Percentiles rank a stretch among this genome's conserved stretches.
These are phyloP conservation scores for Pectinophora gossypiella DNA, from an alignment of 1,140 invertebrate species.

Conservation along the genomic window DNA sequence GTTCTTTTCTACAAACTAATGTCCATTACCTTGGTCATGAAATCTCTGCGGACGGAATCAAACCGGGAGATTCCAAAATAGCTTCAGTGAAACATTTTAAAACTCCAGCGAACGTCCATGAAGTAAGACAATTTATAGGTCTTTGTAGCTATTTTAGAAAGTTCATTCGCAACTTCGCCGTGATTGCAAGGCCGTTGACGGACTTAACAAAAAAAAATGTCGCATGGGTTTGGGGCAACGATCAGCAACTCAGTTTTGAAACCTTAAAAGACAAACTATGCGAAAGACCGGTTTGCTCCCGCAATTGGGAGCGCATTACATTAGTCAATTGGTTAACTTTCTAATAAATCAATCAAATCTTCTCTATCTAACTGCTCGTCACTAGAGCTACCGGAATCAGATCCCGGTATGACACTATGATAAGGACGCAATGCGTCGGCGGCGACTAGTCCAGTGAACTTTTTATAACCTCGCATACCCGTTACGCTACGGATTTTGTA, in stretches of 20 bases:
- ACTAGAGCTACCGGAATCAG: neutral
- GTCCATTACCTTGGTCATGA: constrained; percentile 31
- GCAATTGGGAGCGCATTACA: constrained; percentile 5
- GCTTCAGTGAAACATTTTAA: constrained; percentile 12
- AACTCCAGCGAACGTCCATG: constrained; percentile 11
- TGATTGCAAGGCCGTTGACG: constrained; percentile 14
- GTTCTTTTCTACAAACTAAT: constrained; percentile 11
- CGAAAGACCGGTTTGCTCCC: constrained; percentile 10
- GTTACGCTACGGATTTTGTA: constrained; percentile 7
- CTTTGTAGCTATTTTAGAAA: constrained; percentile 18
- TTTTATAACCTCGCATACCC: constrained; percentile 8
- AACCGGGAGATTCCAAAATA: constrained; percentile 21
- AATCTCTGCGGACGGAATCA: constrained; percentile 8
- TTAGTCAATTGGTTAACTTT: constrained; percentile 1
- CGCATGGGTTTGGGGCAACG: neutral
- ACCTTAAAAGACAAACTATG: too few species aligned
- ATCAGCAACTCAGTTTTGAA: neutral
- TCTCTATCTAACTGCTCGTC: constrained; percentile 2
- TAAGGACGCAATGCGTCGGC: neutral
- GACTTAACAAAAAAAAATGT: constrained; percentile 10
- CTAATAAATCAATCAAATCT: constrained; percentile 8
- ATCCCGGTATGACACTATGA: neutral
- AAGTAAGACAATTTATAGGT: constrained; percentile 21
- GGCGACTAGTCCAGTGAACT: neutral
- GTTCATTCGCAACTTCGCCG: constrained; percentile 18